Evolutionary conservation across 2,888 invertebrate species (phyloP), one percentile per base, ranked within the genome.

Genomic region (Neoitamus cyanurus): DNA sequence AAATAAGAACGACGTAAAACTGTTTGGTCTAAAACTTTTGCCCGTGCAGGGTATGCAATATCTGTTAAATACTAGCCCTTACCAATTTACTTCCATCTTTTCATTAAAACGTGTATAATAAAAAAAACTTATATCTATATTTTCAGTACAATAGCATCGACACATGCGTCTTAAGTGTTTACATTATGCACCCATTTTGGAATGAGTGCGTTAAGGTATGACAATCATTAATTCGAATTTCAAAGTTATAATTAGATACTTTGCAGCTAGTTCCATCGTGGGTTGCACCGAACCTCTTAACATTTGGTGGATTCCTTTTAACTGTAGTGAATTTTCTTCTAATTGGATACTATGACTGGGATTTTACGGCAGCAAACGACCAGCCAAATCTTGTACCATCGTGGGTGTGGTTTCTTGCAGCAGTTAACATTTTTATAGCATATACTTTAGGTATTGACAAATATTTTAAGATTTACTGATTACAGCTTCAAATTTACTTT

Each of bases 151-250:
- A 95, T 91, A 97, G 97, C 84, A 93, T 98, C 89, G 99, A 99
- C 90, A 98, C 97, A 70, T 98, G 98, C 90, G 95, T 98, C 46
- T 93, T 99, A 83, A 98, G 99, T 91, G 96, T 96, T 88, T 98
- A 99, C 94, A 94, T 99, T 88, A 99, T 99, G 96, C 99, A 99
- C 92, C 99, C 99, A 83, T 99, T 99, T 92, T 99, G 99, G 99
- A 96, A 99, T 91, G 95, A 95, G 99, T 95, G 98, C 88, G 98
- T 99, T 9, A 94, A 98, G 95, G 83, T 83, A 83, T 20, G 15
- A n/a, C 1, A 15, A 25, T 28, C 11, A 46, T 42, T 46, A 28
- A 11, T 46, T 42, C 0, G 68, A 15, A 37, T 34, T 36, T 11
- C 20, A 3, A 5, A 78, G 46, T 34, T 25, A 36, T n/a, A 46